phyloP scores from a whole-genome alignment of 2,113 vertebrate genomes.

The Bombycilla garrulus region DNA sequence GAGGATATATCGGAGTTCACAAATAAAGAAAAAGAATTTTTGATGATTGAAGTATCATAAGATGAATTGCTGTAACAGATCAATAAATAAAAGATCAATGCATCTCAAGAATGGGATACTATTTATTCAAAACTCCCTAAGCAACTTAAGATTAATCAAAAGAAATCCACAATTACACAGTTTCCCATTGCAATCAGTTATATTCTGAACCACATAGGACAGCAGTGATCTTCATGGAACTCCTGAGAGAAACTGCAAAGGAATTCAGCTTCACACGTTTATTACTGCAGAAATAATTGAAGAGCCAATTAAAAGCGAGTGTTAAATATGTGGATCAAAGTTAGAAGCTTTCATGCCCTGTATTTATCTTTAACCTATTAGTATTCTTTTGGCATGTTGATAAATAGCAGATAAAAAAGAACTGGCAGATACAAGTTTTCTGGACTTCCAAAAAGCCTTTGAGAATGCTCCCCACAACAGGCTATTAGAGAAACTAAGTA shows the following conservation, averaged over 20 bases:
- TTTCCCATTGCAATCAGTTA: not conserved
- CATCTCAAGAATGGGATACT: not conserved
- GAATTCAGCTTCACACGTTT: not conserved
- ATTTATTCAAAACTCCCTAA: not conserved
- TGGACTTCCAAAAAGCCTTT: not conserved
- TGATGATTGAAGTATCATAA: not conserved
- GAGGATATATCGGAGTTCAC: not conserved
- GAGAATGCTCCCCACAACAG: not conserved
- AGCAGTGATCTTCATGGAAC: not conserved
- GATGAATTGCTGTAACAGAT: not conserved
- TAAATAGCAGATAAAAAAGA: not conserved
- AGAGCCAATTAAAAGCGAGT: not conserved
- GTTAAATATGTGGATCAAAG: not conserved
- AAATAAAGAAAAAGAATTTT: not conserved
- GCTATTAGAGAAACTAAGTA: not conserved
- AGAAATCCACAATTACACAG: not conserved
- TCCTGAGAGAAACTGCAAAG: not conserved
- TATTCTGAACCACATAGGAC: not conserved
- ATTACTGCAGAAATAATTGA: not conserved
- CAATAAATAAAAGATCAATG: not conserved
- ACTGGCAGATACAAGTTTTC: not conserved
- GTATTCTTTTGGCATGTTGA: not conserved
- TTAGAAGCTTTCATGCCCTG: not conserved
- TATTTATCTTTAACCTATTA: not conserved
- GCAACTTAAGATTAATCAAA: not conserved